Evolutionary conservation across 2,113 vertebrate species (phyloP).

Genomic region (Mixornis gularis): DNA sequence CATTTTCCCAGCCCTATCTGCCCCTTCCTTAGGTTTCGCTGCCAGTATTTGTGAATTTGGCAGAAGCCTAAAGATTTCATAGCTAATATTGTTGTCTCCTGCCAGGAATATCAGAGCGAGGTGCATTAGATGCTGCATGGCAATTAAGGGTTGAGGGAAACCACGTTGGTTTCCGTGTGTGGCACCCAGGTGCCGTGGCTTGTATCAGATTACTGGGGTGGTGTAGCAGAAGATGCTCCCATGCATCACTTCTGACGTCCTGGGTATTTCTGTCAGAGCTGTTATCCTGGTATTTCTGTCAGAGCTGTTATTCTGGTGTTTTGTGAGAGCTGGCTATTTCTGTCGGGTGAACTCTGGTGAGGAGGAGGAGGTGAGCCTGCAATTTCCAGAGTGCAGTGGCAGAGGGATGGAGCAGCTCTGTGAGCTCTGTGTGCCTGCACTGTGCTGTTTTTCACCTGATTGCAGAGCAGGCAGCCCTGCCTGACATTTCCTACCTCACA

Average conservation of each 20-base stretch:
- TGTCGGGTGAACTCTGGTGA: neutral
- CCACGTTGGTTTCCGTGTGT: neutral
- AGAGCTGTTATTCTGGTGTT: neutral
- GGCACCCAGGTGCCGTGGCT: conserved; percentile 33
- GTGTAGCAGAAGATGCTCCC: neutral
- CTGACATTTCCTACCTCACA: accelerated
- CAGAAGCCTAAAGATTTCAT: conserved; percentile 59
- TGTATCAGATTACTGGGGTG: conserved; percentile 46
- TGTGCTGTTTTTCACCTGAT: neutral
- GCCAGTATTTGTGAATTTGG: conserved; percentile 69
- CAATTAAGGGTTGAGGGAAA: conserved; percentile 40
- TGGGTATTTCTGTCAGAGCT: neutral
- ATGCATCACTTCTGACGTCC: neutral
- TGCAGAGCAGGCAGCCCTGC: neutral
- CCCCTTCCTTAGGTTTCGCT: conserved; percentile 57
- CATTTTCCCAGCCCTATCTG: conserved; percentile 62
- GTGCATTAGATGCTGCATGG: conserved; percentile 43
- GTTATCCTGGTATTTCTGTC: neutral
- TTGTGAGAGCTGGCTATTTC: no score
- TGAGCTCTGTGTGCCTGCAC: accelerated
- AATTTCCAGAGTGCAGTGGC: neutral
- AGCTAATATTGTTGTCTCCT: conserved; percentile 66
- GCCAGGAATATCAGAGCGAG: conserved; percentile 63
- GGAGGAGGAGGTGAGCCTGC: neutral
- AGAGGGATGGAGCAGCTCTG: neutral